Base-by-base conservation (phyloP, 37 sponge, comb jelly and placozoan species). In the Chondrosia reniformis region DNA sequence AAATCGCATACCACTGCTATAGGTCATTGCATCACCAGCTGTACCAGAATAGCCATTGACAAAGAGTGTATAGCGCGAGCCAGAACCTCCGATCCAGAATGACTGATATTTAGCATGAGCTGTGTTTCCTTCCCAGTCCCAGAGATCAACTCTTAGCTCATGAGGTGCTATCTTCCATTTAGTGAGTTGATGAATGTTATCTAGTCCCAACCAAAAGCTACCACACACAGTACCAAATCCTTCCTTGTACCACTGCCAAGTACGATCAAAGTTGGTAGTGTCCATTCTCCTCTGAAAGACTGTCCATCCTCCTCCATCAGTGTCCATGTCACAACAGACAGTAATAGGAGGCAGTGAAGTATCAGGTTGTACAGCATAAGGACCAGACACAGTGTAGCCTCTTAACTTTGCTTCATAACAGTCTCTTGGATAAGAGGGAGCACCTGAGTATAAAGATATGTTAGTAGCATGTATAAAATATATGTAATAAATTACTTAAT, bases 251-350 rank as follows among this genome's bases (percentile, higher is more conserved):
- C 42, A 41, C 15, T 36, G 24, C 72, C 42, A 69, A 25, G 38
- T 25, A n/a, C 72, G 31, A 34, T 69, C 25, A 40, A 69, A 69
- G 10, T 17, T n/a, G 15, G 42, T 44, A 1, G 40, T 34, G 43
- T 69, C 72, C 24, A 25, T 13, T 40, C 72, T 69, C 72, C 41
- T 69, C 72, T 39, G 43, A 24, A 69, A 37, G 15, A 69, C 42
- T 4, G 43, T 40, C 72, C 72, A 69, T 6, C 72, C 72, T 69
- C 72, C 72, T 34, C 72, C 43, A 69, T 69, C 43, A 31, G 66
- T 64, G 44, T 34, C 36, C 72, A 69, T 69, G 72, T 69, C 42
- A 25, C 72, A 66, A 17, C 36, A 66, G 39, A 66, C 67, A 8
- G 32, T 39, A 66, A 66, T 37, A 6, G 67, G 67, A 8, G 36